These are phyloP conservation scores for Lycophotia porphyrea DNA, from an alignment of 2,888 invertebrate genomes.

Conservation along the genomic window DNA sequence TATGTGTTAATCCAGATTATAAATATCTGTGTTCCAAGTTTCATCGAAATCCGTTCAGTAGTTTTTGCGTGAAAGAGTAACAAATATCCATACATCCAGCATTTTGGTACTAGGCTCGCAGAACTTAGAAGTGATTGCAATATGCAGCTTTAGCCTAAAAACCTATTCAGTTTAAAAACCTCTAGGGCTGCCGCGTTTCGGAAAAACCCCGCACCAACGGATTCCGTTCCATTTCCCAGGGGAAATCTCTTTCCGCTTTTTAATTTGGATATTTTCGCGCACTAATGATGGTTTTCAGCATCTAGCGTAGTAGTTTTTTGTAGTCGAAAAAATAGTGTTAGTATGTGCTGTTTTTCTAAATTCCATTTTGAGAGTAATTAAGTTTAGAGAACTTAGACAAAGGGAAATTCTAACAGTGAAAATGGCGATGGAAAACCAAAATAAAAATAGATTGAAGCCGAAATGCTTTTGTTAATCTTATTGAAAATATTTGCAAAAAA, in stretches of 20 bases:
- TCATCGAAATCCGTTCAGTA: no score
- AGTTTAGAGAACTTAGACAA: not conserved
- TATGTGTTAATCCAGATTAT: no score
- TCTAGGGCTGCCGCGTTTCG: conserved; percentile 20
- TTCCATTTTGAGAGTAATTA: not conserved
- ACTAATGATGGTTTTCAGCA: conserved; percentile 49
- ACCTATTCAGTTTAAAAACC: conserved; percentile 10
- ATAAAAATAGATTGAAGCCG: no score
- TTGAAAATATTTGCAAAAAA: no score
- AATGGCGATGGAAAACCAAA: no score
- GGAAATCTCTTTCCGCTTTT: conserved; percentile 57
- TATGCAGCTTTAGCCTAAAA: conserved; percentile 9
- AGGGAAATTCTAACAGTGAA: not conserved
- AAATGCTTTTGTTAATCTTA: no score
- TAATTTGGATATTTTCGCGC: conserved; percentile 58
- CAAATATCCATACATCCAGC: no score
- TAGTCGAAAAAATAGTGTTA: not conserved
- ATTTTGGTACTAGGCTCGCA: conserved; percentile 8
- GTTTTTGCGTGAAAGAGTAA: no score
- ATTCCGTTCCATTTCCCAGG: conserved; percentile 43
- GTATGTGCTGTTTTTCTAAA: conserved; percentile 4
- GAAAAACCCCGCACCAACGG: conserved; percentile 28
- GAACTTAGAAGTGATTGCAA: not conserved
- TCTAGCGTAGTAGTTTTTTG: not conserved
- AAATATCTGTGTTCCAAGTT: no score